A percentile compares a stretch with the other conserved stretches of the same genome.
Evolutionary conservation across 37 sponge, comb jelly and placozoan genomes (phyloP).

Genomic region (Diacarnus erythraeanus): DNA sequence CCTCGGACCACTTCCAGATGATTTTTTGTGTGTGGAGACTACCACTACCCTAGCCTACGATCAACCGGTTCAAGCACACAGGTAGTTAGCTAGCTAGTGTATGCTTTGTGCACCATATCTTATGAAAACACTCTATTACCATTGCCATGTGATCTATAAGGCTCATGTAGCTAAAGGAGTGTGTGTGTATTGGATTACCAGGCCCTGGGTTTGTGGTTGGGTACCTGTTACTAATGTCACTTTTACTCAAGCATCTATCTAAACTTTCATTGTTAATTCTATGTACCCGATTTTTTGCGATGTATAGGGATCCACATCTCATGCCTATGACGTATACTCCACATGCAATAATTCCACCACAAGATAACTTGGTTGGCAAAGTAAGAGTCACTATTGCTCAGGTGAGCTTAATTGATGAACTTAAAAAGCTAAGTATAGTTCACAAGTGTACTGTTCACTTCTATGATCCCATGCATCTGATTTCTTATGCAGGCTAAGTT

Average conservation of each 20-base stretch:
- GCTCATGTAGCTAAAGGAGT: too few relatives aligned
- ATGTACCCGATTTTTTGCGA: too few relatives aligned
- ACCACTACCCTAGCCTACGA: slow-evolving; percentile 24
- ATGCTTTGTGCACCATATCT: too few relatives aligned
- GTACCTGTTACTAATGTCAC: too few relatives aligned
- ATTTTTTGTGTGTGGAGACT: slow-evolving; percentile 68
- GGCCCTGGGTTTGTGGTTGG: too few relatives aligned
- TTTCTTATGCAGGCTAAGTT: slow-evolving; percentile 72
- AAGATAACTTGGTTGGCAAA: slow-evolving; percentile 28
- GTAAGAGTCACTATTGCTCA: slow-evolving; percentile 55
- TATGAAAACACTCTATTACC: too few relatives aligned
- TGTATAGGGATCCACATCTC: slow-evolving; percentile 52
- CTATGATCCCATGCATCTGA: background rate
- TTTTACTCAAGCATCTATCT: too few relatives aligned
- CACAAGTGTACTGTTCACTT: background rate
- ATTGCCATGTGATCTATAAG: too few relatives aligned
- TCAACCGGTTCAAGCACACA: slow-evolving; percentile 1
- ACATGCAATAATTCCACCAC: background rate
- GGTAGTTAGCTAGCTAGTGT: slow-evolving; percentile 4
- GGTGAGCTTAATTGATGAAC: slow-evolving; percentile 6
- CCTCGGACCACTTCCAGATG: slow-evolving; percentile 71
- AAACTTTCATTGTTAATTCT: too few relatives aligned
- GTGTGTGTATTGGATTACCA: too few relatives aligned
- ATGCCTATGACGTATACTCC: slow-evolving; percentile 57
- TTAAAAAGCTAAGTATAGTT: background rate